These are phyloP conservation scores for Xylocampa areola DNA, from an alignment of 2,888 invertebrate species.

Conservation along the genomic window DNA sequence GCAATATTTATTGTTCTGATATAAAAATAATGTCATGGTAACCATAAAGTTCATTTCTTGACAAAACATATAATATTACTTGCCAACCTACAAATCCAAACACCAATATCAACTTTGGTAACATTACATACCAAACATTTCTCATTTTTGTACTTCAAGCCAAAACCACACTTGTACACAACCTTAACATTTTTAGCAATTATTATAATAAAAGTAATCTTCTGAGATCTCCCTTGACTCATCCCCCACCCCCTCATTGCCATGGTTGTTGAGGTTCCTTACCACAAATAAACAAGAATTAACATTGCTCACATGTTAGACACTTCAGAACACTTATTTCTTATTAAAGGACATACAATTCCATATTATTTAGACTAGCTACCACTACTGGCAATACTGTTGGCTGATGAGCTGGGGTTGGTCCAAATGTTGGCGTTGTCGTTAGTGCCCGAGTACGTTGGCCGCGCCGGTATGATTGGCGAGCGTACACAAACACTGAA, in stretches of 20 bases:
- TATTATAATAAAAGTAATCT: no score
- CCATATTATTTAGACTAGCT: conserved; percentile 38
- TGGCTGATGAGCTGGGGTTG: conserved; percentile 88
- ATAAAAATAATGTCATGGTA: no score
- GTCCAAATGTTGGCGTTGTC: conserved; percentile 91
- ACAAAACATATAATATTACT: no score
- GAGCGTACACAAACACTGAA: conserved; percentile 94
- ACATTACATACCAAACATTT: not conserved
- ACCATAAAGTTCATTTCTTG: no score
- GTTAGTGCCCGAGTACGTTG: conserved; percentile 90
- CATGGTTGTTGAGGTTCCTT: not conserved
- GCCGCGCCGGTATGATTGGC: conserved; percentile 94
- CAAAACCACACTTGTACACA: no score
- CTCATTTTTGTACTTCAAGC: not conserved
- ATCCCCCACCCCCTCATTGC: no score
- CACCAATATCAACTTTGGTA: no score
- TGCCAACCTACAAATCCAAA: no score
- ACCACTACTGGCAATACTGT: conserved; percentile 74
- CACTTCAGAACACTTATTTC: not conserved
- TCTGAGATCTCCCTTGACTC: no score
- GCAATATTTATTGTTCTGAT: no score
- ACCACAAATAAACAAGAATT: not conserved
- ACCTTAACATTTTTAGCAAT: no score
- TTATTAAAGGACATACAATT: not conserved
- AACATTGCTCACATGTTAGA: not conserved